phyloP scores from a whole-genome alignment of 2,113 vertebrate species.

The Gasterosteus aculeatus region DNA sequence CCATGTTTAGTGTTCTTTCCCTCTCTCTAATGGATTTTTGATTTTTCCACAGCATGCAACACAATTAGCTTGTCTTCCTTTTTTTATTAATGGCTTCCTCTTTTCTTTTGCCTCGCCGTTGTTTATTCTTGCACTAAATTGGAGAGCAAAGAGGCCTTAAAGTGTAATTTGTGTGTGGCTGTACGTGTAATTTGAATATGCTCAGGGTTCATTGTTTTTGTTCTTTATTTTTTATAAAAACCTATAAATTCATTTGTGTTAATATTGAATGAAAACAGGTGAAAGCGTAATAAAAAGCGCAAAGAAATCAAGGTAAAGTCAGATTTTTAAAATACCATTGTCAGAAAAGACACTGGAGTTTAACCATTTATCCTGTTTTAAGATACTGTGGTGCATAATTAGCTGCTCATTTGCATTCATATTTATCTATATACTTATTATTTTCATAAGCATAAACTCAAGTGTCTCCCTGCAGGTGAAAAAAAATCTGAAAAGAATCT shows the following conservation, averaged over 20 bases:
- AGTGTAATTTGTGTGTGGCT: conserved; percentile 17
- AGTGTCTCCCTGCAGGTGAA: neutral
- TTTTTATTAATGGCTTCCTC: conserved; percentile 87
- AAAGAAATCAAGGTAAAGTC: conserved; percentile 1
- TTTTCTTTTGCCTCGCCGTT: conserved; percentile 81
- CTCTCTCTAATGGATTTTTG: conserved; percentile 94
- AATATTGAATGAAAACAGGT: conserved; percentile 17
- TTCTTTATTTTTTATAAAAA: conserved; percentile 18
- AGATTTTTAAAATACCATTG: conserved; percentile 13
- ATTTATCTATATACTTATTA: neutral
- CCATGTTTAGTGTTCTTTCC: conserved; percentile 79
- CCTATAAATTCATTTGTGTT: conserved; percentile 32
- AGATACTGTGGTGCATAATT: neutral
- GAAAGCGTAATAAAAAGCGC: conserved; percentile 2
- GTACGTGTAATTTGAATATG: conserved; percentile 41
- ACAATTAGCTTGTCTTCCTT: conserved; percentile 89
- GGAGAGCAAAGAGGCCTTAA: conserved; percentile 65
- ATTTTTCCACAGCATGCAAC: conserved; percentile 94
- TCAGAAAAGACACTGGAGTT: neutral
- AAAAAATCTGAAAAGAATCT: neutral
- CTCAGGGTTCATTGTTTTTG: conserved; percentile 39
- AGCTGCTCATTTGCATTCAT: neutral
- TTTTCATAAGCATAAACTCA: neutral
- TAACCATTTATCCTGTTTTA: neutral
- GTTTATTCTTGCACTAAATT: conserved; percentile 71